Evolutionary conservation across 2,797 vertebrate species (phyloP).

Genomic region (Labroides dimidiatus): DNA sequence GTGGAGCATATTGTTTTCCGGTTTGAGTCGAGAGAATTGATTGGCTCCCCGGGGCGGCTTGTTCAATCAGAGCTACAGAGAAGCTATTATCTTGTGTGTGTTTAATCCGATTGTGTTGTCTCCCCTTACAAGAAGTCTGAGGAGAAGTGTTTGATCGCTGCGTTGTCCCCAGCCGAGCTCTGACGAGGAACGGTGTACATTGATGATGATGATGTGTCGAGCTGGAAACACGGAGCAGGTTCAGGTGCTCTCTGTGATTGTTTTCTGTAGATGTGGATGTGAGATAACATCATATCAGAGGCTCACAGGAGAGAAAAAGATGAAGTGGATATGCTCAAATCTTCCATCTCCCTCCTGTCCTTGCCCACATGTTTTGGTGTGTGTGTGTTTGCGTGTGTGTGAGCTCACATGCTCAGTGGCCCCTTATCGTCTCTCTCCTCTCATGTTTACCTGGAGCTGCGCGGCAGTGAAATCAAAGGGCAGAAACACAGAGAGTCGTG

Average conservation of each 20-base stretch:
- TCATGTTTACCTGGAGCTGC: slow-evolving; percentile 64
- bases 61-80: slow-evolving; percentile 64
- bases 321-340: slow-evolving; percentile 12
- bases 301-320: not conserved
- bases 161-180: slow-evolving; percentile 2
- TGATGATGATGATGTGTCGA: slow-evolving; percentile 35
- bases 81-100: slow-evolving; percentile 63
- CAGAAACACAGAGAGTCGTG: slow-evolving; percentile 61
- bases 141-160: slow-evolving; percentile 35
- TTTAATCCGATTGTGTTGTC: slow-evolving; percentile 59
- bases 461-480: slow-evolving; percentile 66
- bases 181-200: slow-evolving; percentile 33
- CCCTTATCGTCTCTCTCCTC: slow-evolving; percentile 37
- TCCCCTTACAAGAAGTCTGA: slow-evolving; percentile 26
- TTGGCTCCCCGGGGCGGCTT: slow-evolving; percentile 45
- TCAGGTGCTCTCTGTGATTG: slow-evolving; percentile 39
- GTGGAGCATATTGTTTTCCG: slow-evolving; percentile 21
- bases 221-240: slow-evolving; percentile 38
- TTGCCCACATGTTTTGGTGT: slow-evolving; percentile 10
- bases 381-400: slow-evolving; percentile 6
- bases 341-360: slow-evolving; percentile 8
- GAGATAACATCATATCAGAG: slow-evolving; percentile 31
- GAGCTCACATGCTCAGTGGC: slow-evolving; percentile 46
- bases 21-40: slow-evolving; percentile 55
- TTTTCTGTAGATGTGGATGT: slow-evolving; percentile 42